Percentiles rank a stretch among this genome's conserved stretches.
Evolutionary conservation across 1,140 invertebrate species (phyloP).

Genomic region (Hycleus phaleratus): DNA sequence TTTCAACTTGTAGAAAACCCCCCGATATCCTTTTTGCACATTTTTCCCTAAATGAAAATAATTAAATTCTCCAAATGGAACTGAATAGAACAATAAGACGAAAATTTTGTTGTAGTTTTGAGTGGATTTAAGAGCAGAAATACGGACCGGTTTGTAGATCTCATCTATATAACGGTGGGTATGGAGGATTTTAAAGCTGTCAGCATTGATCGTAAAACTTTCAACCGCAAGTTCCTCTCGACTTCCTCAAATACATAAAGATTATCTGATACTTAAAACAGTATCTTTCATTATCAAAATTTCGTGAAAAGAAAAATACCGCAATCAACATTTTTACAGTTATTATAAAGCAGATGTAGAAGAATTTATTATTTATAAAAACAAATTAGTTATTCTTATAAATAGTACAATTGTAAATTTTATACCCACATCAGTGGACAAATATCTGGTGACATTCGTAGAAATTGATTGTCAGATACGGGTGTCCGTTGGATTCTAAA

Average conservation of each 20-base stretch:
- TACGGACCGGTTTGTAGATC: neutral
- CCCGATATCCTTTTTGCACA: neutral
- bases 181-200: slow-evolving; percentile 37
- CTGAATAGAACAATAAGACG: neutral
- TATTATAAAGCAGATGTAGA: neutral
- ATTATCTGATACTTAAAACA: neutral
- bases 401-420: slow-evolving; percentile 23
- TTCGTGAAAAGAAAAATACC: too few species aligned
- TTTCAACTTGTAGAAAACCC: neutral
- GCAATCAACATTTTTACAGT: too few species aligned
- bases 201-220: slow-evolving; percentile 40
- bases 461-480: too few species aligned
- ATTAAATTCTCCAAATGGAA: neutral
- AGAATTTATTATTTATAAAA: too few species aligned
- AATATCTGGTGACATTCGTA: neutral
- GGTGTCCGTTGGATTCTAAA: too few species aligned
- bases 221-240: slow-evolving; percentile 34
- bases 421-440: neutral
- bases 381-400: too few species aligned
- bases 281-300: too few species aligned
- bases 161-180: slow-evolving; percentile 7
- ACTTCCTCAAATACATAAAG: slow-evolving; percentile 30
- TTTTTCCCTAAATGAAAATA: neutral
- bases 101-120: too few species aligned
- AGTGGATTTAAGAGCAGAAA: too few species aligned